These are phyloP conservation scores for Tapirus indicus DNA, from an alignment of 2,797 vertebrate species.

Conservation along the genomic window DNA sequence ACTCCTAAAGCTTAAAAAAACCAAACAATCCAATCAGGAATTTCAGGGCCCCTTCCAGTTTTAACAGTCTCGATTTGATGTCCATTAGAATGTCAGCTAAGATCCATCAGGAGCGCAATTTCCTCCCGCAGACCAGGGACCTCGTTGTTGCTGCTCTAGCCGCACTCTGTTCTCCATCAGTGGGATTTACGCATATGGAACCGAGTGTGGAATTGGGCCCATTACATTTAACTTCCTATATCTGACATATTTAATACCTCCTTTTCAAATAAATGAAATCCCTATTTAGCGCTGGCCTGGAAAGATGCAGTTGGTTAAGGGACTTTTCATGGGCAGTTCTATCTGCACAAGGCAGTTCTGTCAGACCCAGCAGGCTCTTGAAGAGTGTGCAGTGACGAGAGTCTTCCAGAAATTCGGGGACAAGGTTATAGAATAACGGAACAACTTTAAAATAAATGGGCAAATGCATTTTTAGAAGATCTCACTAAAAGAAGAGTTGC, in stretches of 20 bases:
- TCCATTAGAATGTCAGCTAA: slow-evolving; percentile 73
- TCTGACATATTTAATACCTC: slow-evolving; percentile 82
- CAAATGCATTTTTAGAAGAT: neutral
- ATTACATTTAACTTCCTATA: slow-evolving; percentile 82
- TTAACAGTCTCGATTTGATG: neutral
- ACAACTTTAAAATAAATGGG: neutral
- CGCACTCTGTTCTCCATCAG: slow-evolving; percentile 77
- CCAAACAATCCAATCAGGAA: neutral
- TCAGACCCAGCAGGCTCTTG: neutral
- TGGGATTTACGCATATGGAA: slow-evolving; percentile 82
- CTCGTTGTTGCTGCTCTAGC: neutral
- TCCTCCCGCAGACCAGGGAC: slow-evolving; percentile 56
- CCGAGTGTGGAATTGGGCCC: slow-evolving; percentile 79
- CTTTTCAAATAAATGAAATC: slow-evolving; percentile 82
- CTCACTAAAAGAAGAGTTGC: neutral
- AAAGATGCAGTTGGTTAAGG: slow-evolving; percentile 36
- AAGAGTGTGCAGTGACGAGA: neutral
- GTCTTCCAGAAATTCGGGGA: neutral
- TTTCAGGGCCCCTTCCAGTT: neutral
- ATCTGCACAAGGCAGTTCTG: neutral
- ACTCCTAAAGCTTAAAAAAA: neutral
- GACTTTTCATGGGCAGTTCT: neutral
- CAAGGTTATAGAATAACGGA: neutral
- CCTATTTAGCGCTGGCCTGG: slow-evolving; percentile 54
- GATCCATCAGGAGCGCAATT: slow-evolving; percentile 63